phyloP scores from a whole-genome alignment of 2,888 invertebrate species.

The Aplocera efformata region DNA sequence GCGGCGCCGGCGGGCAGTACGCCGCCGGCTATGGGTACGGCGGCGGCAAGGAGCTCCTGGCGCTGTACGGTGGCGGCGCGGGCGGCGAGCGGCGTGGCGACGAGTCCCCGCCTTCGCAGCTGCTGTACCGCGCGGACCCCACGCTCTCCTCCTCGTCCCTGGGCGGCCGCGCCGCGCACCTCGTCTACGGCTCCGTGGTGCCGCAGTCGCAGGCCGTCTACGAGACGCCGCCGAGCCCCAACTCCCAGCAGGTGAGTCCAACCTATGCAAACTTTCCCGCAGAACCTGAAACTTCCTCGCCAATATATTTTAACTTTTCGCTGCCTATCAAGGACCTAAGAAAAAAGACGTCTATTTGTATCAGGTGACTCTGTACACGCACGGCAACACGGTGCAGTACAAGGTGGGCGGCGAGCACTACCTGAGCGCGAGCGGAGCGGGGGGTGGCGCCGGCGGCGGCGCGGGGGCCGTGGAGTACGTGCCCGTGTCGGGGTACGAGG shows the following conservation, averaged over 20 bases:
- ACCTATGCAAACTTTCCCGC: too few species aligned
- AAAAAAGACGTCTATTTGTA: neutral
- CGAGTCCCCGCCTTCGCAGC: conserved; percentile 78
- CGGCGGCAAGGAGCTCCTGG: conserved; percentile 28
- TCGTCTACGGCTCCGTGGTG: conserved; percentile 69
- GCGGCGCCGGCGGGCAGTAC: conserved; percentile 42
- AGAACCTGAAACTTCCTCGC: too few species aligned
- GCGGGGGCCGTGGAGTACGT: conserved; percentile 73
- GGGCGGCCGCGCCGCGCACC: conserved; percentile 70
- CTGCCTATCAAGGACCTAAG: neutral
- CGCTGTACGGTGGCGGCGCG: conserved; percentile 29
- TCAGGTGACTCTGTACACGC: conserved; percentile 80
- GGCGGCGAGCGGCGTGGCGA: conserved; percentile 51
- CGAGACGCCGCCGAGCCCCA: conserved; percentile 80
- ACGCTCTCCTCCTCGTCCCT: conserved; percentile 83
- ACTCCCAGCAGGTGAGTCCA: conserved; percentile 73
- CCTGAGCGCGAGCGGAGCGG: conserved; percentile 23
- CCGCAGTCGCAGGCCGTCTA: conserved; percentile 71
- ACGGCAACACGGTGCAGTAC: conserved; percentile 78
- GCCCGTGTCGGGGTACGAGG: conserved; percentile 71
- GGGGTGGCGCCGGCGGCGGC: conserved; percentile 48
- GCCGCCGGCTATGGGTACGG: conserved; percentile 41
- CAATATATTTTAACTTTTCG: neutral
- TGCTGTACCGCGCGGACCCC: conserved; percentile 84
- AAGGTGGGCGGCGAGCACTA: conserved; percentile 72